Conservation (phyloP, 1,140 invertebrate genomes). For the Panagrolaimus sp. region DNA sequence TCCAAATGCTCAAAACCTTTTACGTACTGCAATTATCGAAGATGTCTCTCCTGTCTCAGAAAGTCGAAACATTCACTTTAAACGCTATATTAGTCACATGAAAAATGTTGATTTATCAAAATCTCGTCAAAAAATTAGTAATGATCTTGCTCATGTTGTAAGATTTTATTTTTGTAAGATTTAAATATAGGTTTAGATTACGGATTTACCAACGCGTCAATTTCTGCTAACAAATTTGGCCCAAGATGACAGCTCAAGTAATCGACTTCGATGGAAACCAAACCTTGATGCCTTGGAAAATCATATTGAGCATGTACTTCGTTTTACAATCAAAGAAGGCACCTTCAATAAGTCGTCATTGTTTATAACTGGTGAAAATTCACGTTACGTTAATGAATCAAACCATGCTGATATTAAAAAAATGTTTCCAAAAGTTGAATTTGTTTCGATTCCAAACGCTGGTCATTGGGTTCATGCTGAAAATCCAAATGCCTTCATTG, state of each 20-base stretch:
- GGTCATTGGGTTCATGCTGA: conserved; percentile 89
- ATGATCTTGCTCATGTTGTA: conserved; percentile 34
- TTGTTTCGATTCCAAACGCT: conserved; percentile 72
- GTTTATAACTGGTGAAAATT: conserved; percentile 39
- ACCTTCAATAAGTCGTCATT: conserved; percentile 35
- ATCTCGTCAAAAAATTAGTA: conserved; percentile 35
- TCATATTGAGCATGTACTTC: conserved; percentile 66
- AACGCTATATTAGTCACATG: conserved; percentile 38
- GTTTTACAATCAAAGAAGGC: conserved; percentile 49
- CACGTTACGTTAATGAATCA: conserved; percentile 61
- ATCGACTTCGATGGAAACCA: conserved; percentile 69
- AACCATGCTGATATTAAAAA: conserved; percentile 69
- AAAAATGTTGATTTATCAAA: conserved; percentile 40
- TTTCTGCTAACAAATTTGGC: conserved; percentile 76
- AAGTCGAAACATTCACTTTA: conserved; percentile 30
- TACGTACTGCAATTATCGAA: conserved; percentile 48
- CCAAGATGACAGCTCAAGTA: conserved; percentile 62
- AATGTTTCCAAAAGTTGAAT: conserved; percentile 72
- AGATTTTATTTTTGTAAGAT: too few relatives aligned
- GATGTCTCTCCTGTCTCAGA: conserved; percentile 28
- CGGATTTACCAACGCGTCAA: conserved; percentile 64
- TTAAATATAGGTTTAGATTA: too few relatives aligned
- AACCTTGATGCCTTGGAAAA: conserved; percentile 69
- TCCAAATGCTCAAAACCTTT: conserved; percentile 13
- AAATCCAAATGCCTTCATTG: conserved; percentile 75